Evolutionary conservation across 2,113 vertebrate species (phyloP).

Genomic region (Cyphomyrus plagiostoma): DNA sequence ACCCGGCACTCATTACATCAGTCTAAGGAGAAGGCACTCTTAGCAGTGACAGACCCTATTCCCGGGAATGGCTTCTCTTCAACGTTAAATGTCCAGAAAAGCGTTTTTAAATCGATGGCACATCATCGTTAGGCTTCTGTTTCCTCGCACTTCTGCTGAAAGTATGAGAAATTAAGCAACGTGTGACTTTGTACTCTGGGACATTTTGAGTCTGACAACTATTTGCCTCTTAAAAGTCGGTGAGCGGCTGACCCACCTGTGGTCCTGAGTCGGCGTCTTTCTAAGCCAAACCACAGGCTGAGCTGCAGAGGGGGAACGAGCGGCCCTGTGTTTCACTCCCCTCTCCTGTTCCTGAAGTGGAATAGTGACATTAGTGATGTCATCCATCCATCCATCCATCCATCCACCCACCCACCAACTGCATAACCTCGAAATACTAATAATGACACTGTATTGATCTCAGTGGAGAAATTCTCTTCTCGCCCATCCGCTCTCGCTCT

Average conservation of each 20-base stretch:
- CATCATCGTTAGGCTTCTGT: background rate
- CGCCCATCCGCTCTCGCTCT: background rate
- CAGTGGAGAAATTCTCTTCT: background rate
- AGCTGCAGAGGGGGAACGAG: conserved; percentile 60
- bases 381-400: background rate
- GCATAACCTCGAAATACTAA: background rate
- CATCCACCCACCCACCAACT: background rate
- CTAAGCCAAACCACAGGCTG: conserved; percentile 61
- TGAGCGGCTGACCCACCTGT: background rate
- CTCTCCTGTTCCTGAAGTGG: conserved; percentile 66
- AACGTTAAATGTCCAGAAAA: background rate
- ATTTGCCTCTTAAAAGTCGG: background rate
- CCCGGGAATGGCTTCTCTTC: background rate
- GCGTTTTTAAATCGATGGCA: background rate
- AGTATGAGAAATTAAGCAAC: background rate
- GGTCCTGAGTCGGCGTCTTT: conserved; percentile 44
- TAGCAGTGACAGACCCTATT: background rate
- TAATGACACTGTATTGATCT: background rate
- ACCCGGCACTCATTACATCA: background rate
- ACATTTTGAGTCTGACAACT: background rate
- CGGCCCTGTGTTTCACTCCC: conserved; percentile 60
- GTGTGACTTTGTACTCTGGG: background rate
- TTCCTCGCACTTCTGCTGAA: background rate
- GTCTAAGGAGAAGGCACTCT: conserved; percentile 24
- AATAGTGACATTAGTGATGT: background rate